Base-by-base conservation (phyloP, 2,797 vertebrate species). In the Sebastes matsubarae region DNA sequence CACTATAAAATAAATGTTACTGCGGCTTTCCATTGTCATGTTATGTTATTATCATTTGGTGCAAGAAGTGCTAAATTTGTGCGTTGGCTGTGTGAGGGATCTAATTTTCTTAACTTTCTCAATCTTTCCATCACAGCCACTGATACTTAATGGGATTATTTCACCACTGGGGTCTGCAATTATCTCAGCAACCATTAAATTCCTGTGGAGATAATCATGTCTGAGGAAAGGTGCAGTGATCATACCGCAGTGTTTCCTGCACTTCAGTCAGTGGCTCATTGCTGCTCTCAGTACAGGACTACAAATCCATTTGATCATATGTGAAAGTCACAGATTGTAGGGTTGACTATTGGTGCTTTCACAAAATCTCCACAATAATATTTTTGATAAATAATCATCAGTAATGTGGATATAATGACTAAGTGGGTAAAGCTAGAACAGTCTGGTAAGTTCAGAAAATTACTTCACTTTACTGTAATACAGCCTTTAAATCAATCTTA, bases 191-290 rank as follows among this genome's bases (percentile, higher is more conserved):
- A 42, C 69, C 22, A 59, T 55, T 69, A 22, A 72, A 46, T 66
- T 79, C 68, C 70, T 69, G 75, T 42, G 20, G 76, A 84, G 80
- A 81, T 82, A 81, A 83, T 88, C 54, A 82, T 30, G 36, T 82
- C 61, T 79, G 67, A 82, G 46, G 69, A 36, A 36, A 78, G 59
- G 72, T 34, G 54, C 27, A 5, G 46, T 32, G 75, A 65, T 83
- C 68, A 59, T 60, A 7, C 65, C 5, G 14, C 52, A 65, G 77
- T 32, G 36, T 5, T 27, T 75, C 72, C 73, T 59, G 72, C n/a
- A 38, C 74, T 25, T 64, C 54, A 54, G 29, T 54, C 29, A 7
- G 67, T 63, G 36, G 55, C 71, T 70, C 30, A 1, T 64, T 32
- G 65, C 14, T 32, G 61, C 14, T 70, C 32, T 69, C 46, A 11